Evolutionary conservation across 2,797 vertebrate genomes (phyloP).

Genomic region (Ctenopoma multispine): DNA sequence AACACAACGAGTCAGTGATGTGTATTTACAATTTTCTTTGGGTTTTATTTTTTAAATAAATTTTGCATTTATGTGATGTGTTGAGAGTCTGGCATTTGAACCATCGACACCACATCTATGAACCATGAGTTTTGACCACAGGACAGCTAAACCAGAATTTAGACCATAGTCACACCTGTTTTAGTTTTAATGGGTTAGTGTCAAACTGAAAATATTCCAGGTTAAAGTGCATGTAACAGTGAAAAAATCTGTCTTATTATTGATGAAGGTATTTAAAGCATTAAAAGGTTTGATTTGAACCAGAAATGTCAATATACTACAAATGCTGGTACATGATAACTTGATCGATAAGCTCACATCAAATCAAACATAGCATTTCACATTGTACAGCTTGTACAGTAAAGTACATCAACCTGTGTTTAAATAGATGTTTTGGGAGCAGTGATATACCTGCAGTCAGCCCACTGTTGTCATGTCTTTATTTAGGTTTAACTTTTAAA

Average conservation of each 20-base stretch:
- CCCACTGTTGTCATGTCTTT: background rate
- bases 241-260: background rate
- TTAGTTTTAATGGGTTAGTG: background rate
- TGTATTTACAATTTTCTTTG: no score
- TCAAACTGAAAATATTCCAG: background rate
- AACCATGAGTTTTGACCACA: no score
- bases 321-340: background rate
- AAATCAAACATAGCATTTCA: conserved; percentile 8
- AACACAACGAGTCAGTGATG: no score
- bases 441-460: background rate
- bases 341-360: background rate
- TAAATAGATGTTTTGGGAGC: background rate
- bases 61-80: no score
- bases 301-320: background rate
- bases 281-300: background rate
- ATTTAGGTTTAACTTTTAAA: conserved; percentile 13
- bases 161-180: background rate
- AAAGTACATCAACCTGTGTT: background rate
- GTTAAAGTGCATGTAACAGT: background rate
- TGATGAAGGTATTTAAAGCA: conserved; percentile 22
- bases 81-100: no score
- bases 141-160: no score
- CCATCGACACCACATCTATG: no score
- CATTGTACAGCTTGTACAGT: background rate
- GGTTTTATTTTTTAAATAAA: no score